Conservation (phyloP, 2,797 vertebrate genomes). For the Clarias laeviceps region DNA sequence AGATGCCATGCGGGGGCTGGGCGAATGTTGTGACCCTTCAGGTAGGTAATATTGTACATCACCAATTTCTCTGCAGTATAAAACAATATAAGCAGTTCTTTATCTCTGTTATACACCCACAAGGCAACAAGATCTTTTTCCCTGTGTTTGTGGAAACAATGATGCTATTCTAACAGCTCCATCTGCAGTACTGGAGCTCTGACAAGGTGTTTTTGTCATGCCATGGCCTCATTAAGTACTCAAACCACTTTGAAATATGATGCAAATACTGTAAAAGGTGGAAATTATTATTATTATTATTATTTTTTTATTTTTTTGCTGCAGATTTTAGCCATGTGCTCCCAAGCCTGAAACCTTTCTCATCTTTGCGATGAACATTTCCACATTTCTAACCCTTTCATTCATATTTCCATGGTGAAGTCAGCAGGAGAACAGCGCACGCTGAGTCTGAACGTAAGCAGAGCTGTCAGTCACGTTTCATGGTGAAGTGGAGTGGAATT, state of each 20-base stretch:
- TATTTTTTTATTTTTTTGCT: not conserved
- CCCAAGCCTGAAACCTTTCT: not conserved
- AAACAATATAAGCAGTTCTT: too few species aligned
- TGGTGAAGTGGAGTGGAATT: not conserved
- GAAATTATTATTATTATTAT: too few species aligned
- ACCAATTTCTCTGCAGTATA: too few species aligned
- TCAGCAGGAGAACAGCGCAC: slow-evolving; percentile 49
- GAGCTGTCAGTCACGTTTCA: slow-evolving; percentile 36
- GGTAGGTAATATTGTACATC: too few species aligned
- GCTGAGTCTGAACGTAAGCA: slow-evolving; percentile 45
- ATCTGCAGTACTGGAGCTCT: not conserved
- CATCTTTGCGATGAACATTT: not conserved
- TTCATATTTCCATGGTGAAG: slow-evolving; percentile 37
- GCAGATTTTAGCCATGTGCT: not conserved
- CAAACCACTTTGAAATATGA: not conserved
- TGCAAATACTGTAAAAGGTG: not conserved
- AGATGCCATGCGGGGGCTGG: too few species aligned
- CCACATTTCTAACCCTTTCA: slow-evolving; percentile 5
- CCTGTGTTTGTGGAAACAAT: not conserved
- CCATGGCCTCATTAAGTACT: not conserved
- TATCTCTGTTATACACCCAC: too few species aligned
- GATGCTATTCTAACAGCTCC: not conserved
- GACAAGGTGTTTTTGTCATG: not conserved
- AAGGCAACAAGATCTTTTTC: not conserved
- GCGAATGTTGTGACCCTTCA: too few species aligned